These are phyloP conservation scores for Ectropis grisescens DNA, from an alignment of 1,140 invertebrate genomes.

Conservation along the genomic window DNA sequence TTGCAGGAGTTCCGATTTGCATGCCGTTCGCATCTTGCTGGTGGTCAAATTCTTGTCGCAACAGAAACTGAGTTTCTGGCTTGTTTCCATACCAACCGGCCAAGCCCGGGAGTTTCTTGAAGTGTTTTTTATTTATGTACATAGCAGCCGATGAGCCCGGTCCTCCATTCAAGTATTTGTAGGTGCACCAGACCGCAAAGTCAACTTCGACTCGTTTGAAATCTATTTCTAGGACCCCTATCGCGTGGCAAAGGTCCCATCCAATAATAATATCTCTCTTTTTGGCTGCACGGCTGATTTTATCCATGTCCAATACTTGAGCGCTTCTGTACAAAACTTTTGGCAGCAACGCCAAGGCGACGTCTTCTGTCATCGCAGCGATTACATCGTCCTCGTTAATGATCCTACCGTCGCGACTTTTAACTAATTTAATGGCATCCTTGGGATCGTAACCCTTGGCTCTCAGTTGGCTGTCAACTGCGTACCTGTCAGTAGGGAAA, in stretches of 20 bases:
- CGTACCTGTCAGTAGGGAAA: constrained; percentile 52
- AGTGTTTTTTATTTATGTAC: constrained; percentile 50
- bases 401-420: constrained; percentile 21
- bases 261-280: constrained; percentile 35
- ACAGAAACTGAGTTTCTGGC: constrained; percentile 34
- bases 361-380: constrained; percentile 44
- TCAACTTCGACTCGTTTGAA: constrained; percentile 37
- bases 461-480: constrained; percentile 43
- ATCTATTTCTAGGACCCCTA: constrained; percentile 37
- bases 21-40: constrained; percentile 36
- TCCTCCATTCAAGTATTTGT: constrained; percentile 54
- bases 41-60: constrained; percentile 47
- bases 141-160: constrained; percentile 36
- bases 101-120: constrained; percentile 30
- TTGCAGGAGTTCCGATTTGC: constrained; percentile 42
- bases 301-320: constrained; percentile 43
- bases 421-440: constrained; percentile 42
- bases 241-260: constrained; percentile 49
- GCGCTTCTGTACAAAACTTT: constrained; percentile 46
- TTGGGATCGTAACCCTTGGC: constrained; percentile 34
- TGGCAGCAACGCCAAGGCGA: constrained; percentile 35
- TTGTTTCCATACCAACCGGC: constrained; percentile 53
- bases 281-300: constrained; percentile 35
- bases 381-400: constrained; percentile 41
- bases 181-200: constrained; percentile 55